phyloP scores from a whole-genome alignment of 2,888 invertebrate species.

The Pammene fasciana region DNA sequence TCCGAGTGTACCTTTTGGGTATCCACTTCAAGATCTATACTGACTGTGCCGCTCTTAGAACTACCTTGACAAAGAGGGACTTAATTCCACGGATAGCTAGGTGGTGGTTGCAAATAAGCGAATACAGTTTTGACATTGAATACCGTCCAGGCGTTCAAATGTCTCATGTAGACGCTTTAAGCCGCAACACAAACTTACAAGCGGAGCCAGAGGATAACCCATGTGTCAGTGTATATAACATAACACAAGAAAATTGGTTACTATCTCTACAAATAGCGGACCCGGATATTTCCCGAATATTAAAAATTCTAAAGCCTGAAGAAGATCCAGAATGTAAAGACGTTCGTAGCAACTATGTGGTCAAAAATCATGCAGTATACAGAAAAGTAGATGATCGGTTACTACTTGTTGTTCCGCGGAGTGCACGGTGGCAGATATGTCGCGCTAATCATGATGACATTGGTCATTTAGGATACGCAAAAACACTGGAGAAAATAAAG shows the following conservation, averaged over 20 bases:
- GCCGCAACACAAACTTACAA: not conserved
- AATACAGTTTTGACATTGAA: not conserved
- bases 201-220: not conserved
- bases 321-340: not conserved
- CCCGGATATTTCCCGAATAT: not conserved
- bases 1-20: not conserved
- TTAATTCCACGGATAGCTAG: constrained; percentile 23
- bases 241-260: not conserved
- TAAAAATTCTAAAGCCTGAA: not conserved
- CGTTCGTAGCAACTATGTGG: not conserved
- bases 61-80: constrained; percentile 21
- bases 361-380: constrained; percentile 1
- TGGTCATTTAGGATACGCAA: not conserved
- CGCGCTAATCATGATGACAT: not conserved
- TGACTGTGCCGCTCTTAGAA: constrained; percentile 3
- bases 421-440: not conserved
- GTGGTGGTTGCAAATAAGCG: constrained; percentile 13
- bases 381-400: not conserved
- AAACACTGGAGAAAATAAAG: not conserved
- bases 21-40: not conserved
- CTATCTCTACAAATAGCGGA: not conserved
- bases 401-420: not conserved
- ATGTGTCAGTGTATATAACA: not conserved
- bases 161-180: not conserved
- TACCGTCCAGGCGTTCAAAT: not conserved